Conservation (phyloP, 2,113 vertebrate genomes). For the Tyrannus savana region DNA sequence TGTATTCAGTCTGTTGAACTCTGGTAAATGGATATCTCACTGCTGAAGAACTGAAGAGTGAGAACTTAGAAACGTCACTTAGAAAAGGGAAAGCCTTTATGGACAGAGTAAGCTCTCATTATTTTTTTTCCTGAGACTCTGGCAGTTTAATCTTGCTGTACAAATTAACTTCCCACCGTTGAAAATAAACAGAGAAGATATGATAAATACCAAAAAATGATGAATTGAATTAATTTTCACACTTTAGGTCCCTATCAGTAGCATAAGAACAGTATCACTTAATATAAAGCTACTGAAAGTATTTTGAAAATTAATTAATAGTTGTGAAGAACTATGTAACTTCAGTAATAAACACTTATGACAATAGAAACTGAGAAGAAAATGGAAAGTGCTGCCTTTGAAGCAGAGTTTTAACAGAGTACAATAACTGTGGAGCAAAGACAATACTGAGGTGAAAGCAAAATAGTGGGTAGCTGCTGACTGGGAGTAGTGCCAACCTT, state of each 20-base stretch:
- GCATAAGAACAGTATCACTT: neutral
- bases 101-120: neutral
- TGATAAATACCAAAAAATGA: neutral
- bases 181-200: neutral
- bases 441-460: neutral
- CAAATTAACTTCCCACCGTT: neutral
- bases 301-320: neutral
- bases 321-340: neutral
- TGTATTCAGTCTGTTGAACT: neutral
- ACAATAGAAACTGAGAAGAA: neutral
- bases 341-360: neutral
- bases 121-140: neutral
- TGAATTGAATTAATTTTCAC: neutral
- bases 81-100: neutral
- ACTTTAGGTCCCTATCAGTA: neutral
- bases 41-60: neutral
- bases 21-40: neutral
- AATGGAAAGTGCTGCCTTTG: neutral
- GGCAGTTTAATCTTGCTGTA: neutral
- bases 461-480: neutral
- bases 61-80: neutral
- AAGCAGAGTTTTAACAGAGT: neutral
- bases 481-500: neutral
- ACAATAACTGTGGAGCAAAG: neutral
- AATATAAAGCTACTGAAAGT: neutral